Evolutionary conservation across 2,888 invertebrate genomes (phyloP).

Genomic region (Thyatira batis): DNA sequence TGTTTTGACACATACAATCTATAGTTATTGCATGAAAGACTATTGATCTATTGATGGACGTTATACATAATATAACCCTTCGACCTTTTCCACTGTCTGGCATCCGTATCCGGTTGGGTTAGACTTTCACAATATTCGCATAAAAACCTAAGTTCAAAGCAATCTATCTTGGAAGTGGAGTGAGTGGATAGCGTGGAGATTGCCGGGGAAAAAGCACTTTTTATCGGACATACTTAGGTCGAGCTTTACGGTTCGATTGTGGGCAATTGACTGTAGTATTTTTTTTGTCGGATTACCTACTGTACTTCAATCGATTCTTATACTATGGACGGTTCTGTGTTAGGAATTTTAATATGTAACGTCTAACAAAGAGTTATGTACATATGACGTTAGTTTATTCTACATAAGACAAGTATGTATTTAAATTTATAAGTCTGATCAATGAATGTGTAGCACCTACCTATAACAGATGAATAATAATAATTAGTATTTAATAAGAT

Average conservation of each 20-base stretch:
- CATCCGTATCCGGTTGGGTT: conserved; percentile 21
- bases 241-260: neutral
- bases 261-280: neutral
- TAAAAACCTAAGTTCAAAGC: conserved; percentile 26
- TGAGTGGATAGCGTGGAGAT: neutral
- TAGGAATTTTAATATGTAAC: too few species aligned
- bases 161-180: neutral
- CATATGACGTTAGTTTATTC: too few species aligned
- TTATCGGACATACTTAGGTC: neutral
- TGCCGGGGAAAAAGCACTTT: neutral
- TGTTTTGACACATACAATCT: conserved; percentile 21
- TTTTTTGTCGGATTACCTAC: neutral
- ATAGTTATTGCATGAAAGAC: conserved; percentile 25
- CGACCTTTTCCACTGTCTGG: conserved; percentile 15
- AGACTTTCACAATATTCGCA: conserved; percentile 37
- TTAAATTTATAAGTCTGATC: too few species aligned
- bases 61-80: conserved; percentile 19
- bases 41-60: conserved; percentile 24
- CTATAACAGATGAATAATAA: too few species aligned
- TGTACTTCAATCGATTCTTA: too few species aligned
- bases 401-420: too few species aligned
- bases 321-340: too few species aligned
- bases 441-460: too few species aligned
- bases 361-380: too few species aligned
- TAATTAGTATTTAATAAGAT: too few species aligned